Base-by-base conservation (phyloP, 2,797 vertebrate genomes). In the Streptopelia turtur region DNA sequence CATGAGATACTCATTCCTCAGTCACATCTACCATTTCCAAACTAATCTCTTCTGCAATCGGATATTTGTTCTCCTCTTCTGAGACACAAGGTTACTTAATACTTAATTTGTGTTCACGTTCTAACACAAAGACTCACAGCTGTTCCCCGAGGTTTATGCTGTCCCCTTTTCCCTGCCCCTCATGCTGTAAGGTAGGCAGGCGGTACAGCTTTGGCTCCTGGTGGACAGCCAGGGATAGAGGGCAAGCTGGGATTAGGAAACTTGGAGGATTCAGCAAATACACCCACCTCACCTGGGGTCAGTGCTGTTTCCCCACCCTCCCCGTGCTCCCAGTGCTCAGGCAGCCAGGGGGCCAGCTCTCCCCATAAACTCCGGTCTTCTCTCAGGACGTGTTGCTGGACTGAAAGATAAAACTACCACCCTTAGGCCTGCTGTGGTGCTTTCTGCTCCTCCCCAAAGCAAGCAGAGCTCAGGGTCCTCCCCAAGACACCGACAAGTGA, bases 131-230 rank as follows among this genome's bases (percentile, higher is more conserved):
- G 25, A 31, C 45, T 72, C 20, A 31, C 31, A 49, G 13, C n/a
- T 70, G 13, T 75, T 85, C 35, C 10, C 1, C 30, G 13, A 20
- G 0, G 13, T 4, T 37, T 69, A 59, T 63, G 37, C 39, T 28
- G 17, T 61, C 45, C 1, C 1, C 0, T 30, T 87, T 90, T 31
- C 33, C 63, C 30, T 76, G 0, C 0, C 39, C 1, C 0, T 14
- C 28, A 39, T 8, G 3, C 43, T 55, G 4, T 23, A 52, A 47
- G 28, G 61, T 85, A 68, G 61, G 25, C 9, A 41, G 53, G 11
- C 2, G 5, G 13, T 23, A 4, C 15, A 31, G 30, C 30, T 81
- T 61, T 52, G 20, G 25, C 30, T 57, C 22, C 45, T 11, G 18
- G 30, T 61, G 43, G 52, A 60, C 16, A 60, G 12, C 41, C 52